These are phyloP conservation scores for Cygnus buccinator DNA, from an alignment of 2,113 vertebrate genomes.

Conservation along the genomic window DNA sequence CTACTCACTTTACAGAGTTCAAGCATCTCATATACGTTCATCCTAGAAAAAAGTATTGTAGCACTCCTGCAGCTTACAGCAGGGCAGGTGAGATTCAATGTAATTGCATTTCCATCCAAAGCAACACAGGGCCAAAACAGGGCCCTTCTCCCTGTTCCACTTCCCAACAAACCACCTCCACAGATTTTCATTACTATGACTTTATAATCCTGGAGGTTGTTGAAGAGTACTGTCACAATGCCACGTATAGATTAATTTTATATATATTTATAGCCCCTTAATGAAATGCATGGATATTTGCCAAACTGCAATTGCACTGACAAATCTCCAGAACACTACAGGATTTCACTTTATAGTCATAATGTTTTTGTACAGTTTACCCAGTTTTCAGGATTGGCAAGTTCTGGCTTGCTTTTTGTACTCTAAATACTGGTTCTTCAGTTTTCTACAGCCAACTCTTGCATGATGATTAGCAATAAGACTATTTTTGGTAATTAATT, in stretches of 20 bases:
- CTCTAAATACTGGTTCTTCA: background rate
- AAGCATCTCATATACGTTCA: rapidly evolving
- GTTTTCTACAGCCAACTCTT: background rate
- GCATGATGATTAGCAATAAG: background rate
- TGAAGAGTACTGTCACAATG: background rate
- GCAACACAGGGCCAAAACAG: background rate
- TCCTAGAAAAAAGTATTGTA: background rate
- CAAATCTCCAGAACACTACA: background rate
- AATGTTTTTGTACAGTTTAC: background rate
- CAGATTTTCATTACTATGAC: background rate
- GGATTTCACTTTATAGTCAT: background rate
- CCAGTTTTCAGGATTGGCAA: background rate
- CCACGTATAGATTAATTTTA: background rate
- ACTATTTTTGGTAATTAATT: background rate
- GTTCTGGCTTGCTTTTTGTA: background rate
- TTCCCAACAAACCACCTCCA: background rate
- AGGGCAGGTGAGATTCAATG: background rate
- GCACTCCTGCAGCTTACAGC: background rate
- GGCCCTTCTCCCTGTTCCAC: rapidly evolving
- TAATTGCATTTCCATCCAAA: background rate
- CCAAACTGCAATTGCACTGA: background rate
- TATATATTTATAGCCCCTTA: background rate
- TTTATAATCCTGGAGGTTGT: background rate
- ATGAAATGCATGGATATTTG: background rate
- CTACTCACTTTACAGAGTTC: background rate